Evolutionary conservation across 2,797 vertebrate species (phyloP).

Genomic region (Esox masquinongy): DNA sequence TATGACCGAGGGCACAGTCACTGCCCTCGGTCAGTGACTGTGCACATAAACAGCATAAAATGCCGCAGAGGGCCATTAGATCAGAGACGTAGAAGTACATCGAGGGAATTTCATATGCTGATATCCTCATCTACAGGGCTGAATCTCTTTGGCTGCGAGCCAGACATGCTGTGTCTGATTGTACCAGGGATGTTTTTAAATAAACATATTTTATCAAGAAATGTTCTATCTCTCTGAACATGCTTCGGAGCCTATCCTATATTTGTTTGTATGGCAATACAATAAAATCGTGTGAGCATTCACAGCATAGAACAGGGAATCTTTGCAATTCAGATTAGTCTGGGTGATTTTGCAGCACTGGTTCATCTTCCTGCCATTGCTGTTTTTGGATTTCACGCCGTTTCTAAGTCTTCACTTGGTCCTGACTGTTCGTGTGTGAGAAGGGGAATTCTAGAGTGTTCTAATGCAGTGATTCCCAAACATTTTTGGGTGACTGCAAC

Average conservation of each 20-base stretch:
- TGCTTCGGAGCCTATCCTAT: background rate
- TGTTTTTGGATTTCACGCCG: constrained; percentile 18
- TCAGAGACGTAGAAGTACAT: constrained; percentile 36
- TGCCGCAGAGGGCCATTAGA: constrained; percentile 45
- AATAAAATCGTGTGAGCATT: background rate
- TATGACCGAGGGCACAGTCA: no score
- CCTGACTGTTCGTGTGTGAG: background rate
- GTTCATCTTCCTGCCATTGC: background rate
- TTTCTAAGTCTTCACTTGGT: background rate
- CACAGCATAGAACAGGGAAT: background rate
- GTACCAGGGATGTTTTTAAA: constrained; percentile 44
- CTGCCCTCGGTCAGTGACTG: background rate
- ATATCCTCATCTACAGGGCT: constrained; percentile 33
- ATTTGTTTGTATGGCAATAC: background rate
- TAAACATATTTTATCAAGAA: constrained; percentile 61
- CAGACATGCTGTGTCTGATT: constrained; percentile 43
- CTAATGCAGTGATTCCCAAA: no score
- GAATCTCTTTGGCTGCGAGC: constrained; percentile 29
- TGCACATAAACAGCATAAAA: background rate
- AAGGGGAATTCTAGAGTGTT: background rate
- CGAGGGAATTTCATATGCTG: constrained; percentile 54
- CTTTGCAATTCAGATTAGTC: background rate
- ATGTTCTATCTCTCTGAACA: constrained; percentile 30
- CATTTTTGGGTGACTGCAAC: background rate
- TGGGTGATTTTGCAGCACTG: background rate